Percentiles rank a stretch among this genome's conserved stretches.
phyloP scores from a whole-genome alignment of 1,140 invertebrate genomes.

The Drosophila bocki region DNA sequence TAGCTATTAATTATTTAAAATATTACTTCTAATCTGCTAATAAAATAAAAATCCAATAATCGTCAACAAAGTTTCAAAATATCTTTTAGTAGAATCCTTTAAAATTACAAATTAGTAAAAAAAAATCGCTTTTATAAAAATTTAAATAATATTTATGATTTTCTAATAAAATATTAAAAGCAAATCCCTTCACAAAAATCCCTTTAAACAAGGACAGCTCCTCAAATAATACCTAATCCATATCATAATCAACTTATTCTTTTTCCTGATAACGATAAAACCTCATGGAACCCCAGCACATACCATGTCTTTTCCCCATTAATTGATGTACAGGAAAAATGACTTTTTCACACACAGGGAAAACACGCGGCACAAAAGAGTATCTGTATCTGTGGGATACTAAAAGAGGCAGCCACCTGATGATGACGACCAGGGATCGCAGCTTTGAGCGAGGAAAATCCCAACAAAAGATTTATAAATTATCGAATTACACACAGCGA shows the following conservation, averaged over 20 bases:
- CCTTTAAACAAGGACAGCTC: not conserved
- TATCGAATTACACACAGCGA: constrained; percentile 43
- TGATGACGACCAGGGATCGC: constrained; percentile 34
- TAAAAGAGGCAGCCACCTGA: constrained; percentile 34
- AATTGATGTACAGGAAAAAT: constrained; percentile 46
- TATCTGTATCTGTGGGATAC: constrained; percentile 17
- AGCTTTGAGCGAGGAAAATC: constrained; percentile 37
- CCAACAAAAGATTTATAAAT: constrained; percentile 73
- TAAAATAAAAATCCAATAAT: too few relatives aligned
- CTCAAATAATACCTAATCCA: not conserved
- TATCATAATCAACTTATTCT: not conserved
- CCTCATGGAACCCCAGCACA: constrained; percentile 4
- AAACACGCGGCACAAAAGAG: constrained; percentile 26
- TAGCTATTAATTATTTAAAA: too few relatives aligned
- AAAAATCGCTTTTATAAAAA: too few relatives aligned
- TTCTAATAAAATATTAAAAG: not conserved
- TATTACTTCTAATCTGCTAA: too few relatives aligned
- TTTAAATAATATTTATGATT: too few relatives aligned
- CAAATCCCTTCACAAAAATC: not conserved
- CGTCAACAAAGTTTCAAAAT: too few relatives aligned
- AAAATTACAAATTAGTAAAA: too few relatives aligned
- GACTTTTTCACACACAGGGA: constrained; percentile 61
- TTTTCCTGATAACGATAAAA: constrained; percentile 3
- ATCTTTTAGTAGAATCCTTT: too few relatives aligned
- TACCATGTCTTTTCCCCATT: constrained; percentile 39